phyloP scores from a whole-genome alignment of 2,113 vertebrate genomes.

The Syrmaticus mikado region DNA sequence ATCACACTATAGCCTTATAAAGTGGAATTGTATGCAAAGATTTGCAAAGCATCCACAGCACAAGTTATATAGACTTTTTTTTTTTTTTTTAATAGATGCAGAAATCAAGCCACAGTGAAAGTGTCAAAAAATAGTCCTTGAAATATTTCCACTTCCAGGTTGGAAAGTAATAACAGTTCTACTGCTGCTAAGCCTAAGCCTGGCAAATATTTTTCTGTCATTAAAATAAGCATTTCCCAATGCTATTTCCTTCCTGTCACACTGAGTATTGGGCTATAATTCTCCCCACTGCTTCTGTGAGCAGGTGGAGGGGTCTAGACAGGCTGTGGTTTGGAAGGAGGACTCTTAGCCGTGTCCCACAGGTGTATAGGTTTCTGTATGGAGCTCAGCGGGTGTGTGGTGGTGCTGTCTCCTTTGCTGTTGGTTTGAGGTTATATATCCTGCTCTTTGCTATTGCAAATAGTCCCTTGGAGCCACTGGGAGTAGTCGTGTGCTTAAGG shows the following conservation, averaged over 20 bases:
- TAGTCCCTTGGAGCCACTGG: background rate
- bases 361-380: background rate
- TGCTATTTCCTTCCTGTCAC: conserved; percentile 64
- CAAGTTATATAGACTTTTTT: background rate
- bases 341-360: background rate
- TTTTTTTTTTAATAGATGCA: conserved; percentile 29
- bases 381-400: background rate
- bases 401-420: background rate
- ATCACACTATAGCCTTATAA: background rate
- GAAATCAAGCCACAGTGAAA: conserved; percentile 56
- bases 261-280: conserved; percentile 42
- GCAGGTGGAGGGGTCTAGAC: background rate
- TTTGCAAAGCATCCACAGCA: conserved; percentile 10
- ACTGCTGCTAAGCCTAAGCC: conserved; percentile 41
- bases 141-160: conserved; percentile 60
- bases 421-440: background rate
- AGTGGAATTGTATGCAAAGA: conserved; percentile 36
- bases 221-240: conserved; percentile 67
- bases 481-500: conserved; percentile 9
- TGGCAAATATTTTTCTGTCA: conserved; percentile 65
- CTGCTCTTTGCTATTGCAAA: background rate
- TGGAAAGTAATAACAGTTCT: conserved; percentile 61
- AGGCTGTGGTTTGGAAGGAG: background rate
- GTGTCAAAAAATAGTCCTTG: conserved; percentile 62
- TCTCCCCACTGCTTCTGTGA: conserved; percentile 19